Percentiles rank a stretch among this genome's conserved stretches.
These are phyloP conservation scores for Latheticus oryzae DNA, from an alignment of 2,888 invertebrate genomes.

Conservation along the genomic window DNA sequence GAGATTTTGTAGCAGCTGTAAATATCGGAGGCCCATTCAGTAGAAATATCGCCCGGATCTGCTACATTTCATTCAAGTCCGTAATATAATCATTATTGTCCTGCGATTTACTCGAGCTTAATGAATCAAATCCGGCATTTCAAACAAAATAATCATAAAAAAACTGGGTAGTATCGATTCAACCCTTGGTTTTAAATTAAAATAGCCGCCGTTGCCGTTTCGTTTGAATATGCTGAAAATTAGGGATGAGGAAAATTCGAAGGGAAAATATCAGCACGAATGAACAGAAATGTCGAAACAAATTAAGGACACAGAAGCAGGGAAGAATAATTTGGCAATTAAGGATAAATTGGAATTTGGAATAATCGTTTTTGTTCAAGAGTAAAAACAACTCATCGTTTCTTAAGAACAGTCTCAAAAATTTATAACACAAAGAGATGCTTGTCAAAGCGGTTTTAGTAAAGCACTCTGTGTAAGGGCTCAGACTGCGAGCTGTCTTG, in stretches of 20 bases:
- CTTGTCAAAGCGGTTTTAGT: constrained; percentile 24
- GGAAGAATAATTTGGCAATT: constrained; percentile 13
- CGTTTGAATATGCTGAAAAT: constrained; percentile 18
- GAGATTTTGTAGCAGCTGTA: constrained; percentile 21
- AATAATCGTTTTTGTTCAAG: background rate
- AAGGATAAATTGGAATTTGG: too few relatives aligned
- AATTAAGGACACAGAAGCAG: constrained; percentile 7
- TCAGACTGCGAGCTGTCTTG: constrained; percentile 27
- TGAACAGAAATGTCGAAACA: constrained; percentile 7
- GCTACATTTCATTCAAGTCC: constrained; percentile 24
- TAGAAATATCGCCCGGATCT: constrained; percentile 22
- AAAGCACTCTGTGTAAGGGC: constrained; percentile 19
- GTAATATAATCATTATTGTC: constrained; percentile 26
- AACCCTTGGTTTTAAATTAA: constrained; percentile 14
- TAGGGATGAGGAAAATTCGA: background rate
- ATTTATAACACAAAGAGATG: constrained; percentile 25
- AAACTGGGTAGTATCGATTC: constrained; percentile 17
- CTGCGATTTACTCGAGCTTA: constrained; percentile 26
- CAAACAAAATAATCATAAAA: constrained; percentile 27
- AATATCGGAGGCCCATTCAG: constrained; percentile 24
- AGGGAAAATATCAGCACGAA: constrained; percentile 11
- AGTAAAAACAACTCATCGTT: constrained; percentile 1
- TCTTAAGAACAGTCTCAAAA: constrained; percentile 22
- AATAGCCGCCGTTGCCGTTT: constrained; percentile 16
- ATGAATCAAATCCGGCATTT: constrained; percentile 31